Conservation (phyloP, 2,888 invertebrate species). For the Microplitis deprimator region DNA sequence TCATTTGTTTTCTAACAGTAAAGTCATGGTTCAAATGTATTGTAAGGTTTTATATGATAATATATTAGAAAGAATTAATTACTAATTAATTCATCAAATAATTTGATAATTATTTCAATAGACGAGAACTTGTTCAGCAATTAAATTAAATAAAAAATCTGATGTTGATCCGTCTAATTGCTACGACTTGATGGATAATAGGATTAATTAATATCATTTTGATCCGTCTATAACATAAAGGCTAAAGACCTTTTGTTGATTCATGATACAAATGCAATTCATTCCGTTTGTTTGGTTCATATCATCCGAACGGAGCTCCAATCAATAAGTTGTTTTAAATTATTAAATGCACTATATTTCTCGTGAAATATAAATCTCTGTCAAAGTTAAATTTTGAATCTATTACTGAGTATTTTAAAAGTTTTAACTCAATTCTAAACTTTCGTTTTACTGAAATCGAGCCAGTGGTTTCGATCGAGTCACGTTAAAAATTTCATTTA, state of each 20-base stretch:
- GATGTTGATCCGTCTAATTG: background rate
- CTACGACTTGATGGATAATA: background rate
- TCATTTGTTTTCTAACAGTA: too few species aligned
- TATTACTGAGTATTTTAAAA: background rate
- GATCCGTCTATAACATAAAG: background rate
- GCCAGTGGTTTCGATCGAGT: too few species aligned
- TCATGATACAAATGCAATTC: background rate
- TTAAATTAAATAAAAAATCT: background rate
- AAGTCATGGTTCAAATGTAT: too few species aligned
- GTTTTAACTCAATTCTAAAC: background rate
- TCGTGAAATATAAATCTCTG: background rate
- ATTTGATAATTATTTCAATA: background rate
- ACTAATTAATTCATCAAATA: too few species aligned
- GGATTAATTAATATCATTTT: background rate
- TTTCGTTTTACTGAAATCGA: too few species aligned
- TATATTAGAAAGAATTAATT: too few species aligned
- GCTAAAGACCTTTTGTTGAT: background rate
- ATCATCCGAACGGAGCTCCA: background rate
- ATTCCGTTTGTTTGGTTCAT: background rate
- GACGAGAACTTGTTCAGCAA: background rate
- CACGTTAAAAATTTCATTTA: too few species aligned
- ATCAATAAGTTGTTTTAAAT: background rate
- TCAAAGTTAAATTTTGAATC: background rate
- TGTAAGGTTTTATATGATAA: too few species aligned
- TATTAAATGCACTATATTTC: too few species aligned